A percentile compares a stretch with the other conserved stretches of the same genome.
Evolutionary conservation across 2,113 vertebrate species (phyloP).

Genomic region (Pituophis catenifer): DNA sequence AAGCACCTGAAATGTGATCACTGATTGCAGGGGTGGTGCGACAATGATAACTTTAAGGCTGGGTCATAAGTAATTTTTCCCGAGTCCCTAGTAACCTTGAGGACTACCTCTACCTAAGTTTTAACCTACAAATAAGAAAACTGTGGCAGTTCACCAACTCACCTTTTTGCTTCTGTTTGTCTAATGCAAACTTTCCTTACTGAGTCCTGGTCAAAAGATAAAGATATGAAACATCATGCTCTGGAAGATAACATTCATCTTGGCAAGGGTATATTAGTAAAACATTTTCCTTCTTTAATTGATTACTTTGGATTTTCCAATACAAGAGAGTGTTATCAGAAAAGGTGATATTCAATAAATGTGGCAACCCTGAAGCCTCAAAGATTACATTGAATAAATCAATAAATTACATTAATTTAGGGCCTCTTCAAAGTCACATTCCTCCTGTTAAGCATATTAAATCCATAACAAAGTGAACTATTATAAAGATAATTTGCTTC

Average conservation of each 20-base stretch:
- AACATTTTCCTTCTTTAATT: background rate
- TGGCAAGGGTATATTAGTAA: background rate
- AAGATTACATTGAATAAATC: too few relatives aligned
- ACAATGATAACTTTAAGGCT: background rate
- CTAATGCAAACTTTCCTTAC: conserved; percentile 77
- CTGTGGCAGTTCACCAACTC: background rate
- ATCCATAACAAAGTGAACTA: background rate
- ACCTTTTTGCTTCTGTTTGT: conserved; percentile 53
- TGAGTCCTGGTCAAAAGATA: conserved; percentile 64
- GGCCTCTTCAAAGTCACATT: background rate
- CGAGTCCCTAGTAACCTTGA: background rate
- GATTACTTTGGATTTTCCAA: background rate
- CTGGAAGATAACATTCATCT: background rate
- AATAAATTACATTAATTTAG: background rate
- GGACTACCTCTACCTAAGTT: background rate
- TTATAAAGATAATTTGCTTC: background rate
- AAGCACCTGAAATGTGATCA: background rate
- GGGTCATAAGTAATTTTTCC: background rate
- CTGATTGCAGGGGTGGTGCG: background rate
- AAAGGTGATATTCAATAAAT: background rate
- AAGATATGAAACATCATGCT: background rate
- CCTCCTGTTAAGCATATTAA: background rate
- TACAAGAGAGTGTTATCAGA: background rate
- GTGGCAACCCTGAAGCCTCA: too few relatives aligned
- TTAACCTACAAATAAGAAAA: background rate